phyloP scores from a whole-genome alignment of 1,140 invertebrate genomes.

The Drosophila tristis region DNA sequence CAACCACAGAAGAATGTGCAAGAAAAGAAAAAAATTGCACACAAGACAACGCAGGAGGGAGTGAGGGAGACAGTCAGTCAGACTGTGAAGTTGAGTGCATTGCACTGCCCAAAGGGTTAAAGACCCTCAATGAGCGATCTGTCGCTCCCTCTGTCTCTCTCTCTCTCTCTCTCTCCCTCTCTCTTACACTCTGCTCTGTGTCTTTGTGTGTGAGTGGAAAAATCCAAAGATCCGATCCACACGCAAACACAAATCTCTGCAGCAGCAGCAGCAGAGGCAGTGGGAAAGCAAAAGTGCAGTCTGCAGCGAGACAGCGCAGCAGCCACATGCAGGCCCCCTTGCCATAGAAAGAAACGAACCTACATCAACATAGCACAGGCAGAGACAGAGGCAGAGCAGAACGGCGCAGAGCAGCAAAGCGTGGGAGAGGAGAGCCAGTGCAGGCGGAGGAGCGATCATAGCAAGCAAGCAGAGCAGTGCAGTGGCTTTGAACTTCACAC shows the following conservation, averaged over 20 bases:
- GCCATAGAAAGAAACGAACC: constrained; percentile 62
- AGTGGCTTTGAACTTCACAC: constrained; percentile 81
- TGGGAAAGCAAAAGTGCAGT: constrained; percentile 80
- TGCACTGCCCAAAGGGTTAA: constrained; percentile 82
- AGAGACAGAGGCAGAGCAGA: background rate
- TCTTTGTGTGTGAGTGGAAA: constrained; percentile 64
- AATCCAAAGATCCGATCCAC: constrained; percentile 71
- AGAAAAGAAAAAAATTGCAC: constrained; percentile 65
- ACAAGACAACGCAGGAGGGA: constrained; percentile 25
- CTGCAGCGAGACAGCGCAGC: constrained; percentile 11
- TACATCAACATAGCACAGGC: constrained; percentile 64
- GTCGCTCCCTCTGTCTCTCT: constrained; percentile 12
- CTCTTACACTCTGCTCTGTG: background rate
- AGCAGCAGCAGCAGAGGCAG: constrained; percentile 16
- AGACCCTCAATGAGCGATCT: constrained; percentile 72
- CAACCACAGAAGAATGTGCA: constrained; percentile 66
- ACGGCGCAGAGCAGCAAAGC: constrained; percentile 1
- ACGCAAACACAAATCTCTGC: constrained; percentile 59
- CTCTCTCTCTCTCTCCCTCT: constrained; percentile 6
- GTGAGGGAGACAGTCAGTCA: constrained; percentile 4
- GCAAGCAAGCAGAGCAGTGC: constrained; percentile 47
- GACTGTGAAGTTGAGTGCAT: constrained; percentile 65
- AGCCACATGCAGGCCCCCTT: background rate
- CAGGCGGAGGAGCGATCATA: constrained; percentile 19
- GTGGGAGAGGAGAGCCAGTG: constrained; percentile 8